Conservation (phyloP, 2,113 vertebrate genomes). For the Cynopterus brachyotis region DNA sequence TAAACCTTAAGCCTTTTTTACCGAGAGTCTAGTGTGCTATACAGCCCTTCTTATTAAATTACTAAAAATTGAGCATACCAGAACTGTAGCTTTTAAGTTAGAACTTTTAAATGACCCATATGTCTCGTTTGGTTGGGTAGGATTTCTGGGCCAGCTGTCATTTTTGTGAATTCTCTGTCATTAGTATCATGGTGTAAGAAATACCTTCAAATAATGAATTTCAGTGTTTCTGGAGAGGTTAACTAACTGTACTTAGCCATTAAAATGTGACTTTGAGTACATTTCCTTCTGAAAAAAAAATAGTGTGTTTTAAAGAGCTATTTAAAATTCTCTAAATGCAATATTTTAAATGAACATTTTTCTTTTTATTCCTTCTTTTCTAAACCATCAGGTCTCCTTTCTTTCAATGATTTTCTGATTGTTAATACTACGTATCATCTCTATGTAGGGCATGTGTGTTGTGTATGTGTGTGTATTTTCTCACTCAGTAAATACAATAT, state of each 20-base stretch:
- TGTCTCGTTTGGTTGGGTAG: background rate
- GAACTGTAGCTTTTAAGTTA: background rate
- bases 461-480: background rate
- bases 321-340: background rate
- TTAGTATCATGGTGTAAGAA: background rate
- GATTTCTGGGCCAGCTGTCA: background rate
- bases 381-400: background rate
- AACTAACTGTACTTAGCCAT: background rate
- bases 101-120: background rate
- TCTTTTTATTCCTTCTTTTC: background rate
- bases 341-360: background rate
- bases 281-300: slow-evolving; percentile 2
- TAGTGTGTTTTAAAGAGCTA: background rate
- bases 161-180: slow-evolving; percentile 15
- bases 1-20: background rate
- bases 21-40: background rate
- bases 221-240: slow-evolving; percentile 15
- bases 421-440: background rate
- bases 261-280: slow-evolving; percentile 10
- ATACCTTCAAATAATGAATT: background rate
- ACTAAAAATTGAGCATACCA: background rate
- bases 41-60: background rate
- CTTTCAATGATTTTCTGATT: background rate
- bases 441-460: no score
- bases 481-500: background rate